Percentiles rank a stretch among this genome's conserved stretches.
These are phyloP conservation scores for Galerucella calmariensis DNA, from an alignment of 2,888 invertebrate species.

Conservation along the genomic window DNA sequence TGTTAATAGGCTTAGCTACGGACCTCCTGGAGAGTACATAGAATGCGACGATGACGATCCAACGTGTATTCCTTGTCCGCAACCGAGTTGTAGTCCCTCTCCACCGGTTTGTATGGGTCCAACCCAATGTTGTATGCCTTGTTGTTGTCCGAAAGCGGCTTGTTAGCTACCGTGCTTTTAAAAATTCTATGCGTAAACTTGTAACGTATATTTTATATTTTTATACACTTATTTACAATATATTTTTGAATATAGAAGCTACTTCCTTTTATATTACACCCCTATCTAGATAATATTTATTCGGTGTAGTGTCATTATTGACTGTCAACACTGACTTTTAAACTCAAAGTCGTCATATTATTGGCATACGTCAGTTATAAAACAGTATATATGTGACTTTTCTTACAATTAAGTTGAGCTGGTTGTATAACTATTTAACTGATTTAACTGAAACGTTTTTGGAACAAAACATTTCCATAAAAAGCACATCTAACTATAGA, in stretches of 20 bases:
- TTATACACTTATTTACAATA: constrained; percentile 3
- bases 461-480: too few species aligned
- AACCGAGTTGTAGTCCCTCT: constrained; percentile 47
- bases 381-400: too few species aligned
- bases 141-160: constrained; percentile 63
- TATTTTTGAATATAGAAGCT: background rate
- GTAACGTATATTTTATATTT: background rate
- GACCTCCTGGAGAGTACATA: constrained; percentile 71
- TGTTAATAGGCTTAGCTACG: constrained; percentile 71
- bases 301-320: too few species aligned
- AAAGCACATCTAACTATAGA: too few species aligned
- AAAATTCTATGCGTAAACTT: constrained; percentile 1
- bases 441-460: background rate
- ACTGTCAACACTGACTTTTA: too few species aligned
- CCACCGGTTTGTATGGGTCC: constrained; percentile 45
- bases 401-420: background rate
- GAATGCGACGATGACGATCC: constrained; percentile 69
- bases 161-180: constrained; percentile 49
- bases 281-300: too few species aligned
- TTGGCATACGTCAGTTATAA: too few species aligned
- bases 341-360: too few species aligned
- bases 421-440: background rate
- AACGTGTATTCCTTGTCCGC: constrained; percentile 66
- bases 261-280: too few species aligned
- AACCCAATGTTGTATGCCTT: constrained; percentile 55